Evolutionary conservation across 2,888 invertebrate genomes (phyloP).

Genomic region (Drosophila mettleri): DNA sequence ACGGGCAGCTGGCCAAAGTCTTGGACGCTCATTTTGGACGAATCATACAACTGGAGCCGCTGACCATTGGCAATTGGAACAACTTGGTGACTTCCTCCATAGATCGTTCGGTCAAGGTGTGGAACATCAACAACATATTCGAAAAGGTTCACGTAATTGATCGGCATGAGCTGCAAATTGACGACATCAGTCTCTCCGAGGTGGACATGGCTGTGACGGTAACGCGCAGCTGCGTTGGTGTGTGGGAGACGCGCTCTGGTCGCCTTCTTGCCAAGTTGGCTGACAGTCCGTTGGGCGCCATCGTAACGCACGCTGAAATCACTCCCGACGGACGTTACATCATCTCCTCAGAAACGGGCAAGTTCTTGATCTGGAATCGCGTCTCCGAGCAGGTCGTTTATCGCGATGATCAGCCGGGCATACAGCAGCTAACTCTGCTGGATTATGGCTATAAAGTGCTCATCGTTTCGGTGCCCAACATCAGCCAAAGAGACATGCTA

Average conservation of each 20-base stretch:
- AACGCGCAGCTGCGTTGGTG: constrained; percentile 96
- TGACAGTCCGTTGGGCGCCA: constrained; percentile 96
- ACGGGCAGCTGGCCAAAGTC: constrained; percentile 93
- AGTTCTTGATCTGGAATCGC: constrained; percentile 95
- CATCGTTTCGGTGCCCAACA: constrained; percentile 84
- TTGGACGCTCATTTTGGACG: constrained; percentile 98
- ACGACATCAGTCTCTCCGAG: constrained; percentile 93
- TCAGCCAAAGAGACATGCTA: constrained; percentile 85
- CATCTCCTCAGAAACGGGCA: constrained; percentile 96
- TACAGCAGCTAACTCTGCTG: constrained; percentile 85
- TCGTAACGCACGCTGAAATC: constrained; percentile 96
- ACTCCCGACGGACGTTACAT: constrained; percentile 94
- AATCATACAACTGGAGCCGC: constrained; percentile 95
- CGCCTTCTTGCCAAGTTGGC: constrained; percentile 94
- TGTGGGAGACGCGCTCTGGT: constrained; percentile 96
- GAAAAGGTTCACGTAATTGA: constrained; percentile 98
- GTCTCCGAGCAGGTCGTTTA: constrained; percentile 88
- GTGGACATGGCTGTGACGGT: constrained; percentile 95
- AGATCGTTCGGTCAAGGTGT: constrained; percentile 98
- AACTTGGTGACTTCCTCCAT: constrained; percentile 98
- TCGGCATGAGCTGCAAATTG: constrained; percentile 97
- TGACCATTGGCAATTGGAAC: constrained; percentile 96
- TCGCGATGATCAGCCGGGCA: constrained; percentile 91
- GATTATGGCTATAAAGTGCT: constrained; percentile 84
- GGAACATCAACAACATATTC: constrained; percentile 99